Conservation (phyloP, 2,797 vertebrate species). For the Acanthiza pusilla region DNA sequence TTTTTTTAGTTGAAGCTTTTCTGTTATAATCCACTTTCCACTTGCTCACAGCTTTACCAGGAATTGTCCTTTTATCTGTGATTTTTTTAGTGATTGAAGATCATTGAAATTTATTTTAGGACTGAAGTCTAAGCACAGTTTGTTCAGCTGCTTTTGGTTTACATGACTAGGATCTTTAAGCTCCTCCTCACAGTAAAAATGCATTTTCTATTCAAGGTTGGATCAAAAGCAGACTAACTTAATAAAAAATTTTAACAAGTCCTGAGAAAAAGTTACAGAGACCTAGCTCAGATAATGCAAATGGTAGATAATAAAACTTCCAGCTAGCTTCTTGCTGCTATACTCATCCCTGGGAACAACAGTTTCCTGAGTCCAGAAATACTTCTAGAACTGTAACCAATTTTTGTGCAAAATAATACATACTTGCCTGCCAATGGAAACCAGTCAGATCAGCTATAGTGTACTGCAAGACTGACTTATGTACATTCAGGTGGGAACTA, state of each 20-base stretch:
- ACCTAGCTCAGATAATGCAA: not conserved
- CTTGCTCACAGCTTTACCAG: not conserved
- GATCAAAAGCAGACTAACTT: not conserved
- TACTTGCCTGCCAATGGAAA: not conserved
- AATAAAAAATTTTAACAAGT: not conserved
- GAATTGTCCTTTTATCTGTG: not conserved
- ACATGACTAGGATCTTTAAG: not conserved
- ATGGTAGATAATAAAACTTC: not conserved
- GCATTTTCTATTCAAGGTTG: not conserved
- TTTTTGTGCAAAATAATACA: not conserved
- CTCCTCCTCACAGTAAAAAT: not conserved
- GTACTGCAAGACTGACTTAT: not conserved
- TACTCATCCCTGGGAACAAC: not conserved
- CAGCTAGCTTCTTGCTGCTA: not conserved
- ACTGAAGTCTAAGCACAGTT: not conserved
- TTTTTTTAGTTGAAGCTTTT: not conserved
- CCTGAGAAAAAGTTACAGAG: not conserved
- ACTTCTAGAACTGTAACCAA: not conserved
- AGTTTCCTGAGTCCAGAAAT: not conserved
- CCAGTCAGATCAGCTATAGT: not conserved
- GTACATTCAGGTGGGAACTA: not conserved
- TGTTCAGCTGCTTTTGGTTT: not conserved
- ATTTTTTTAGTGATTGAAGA: not conserved
- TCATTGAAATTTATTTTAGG: not conserved
- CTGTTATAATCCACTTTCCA: not conserved